Evolutionary conservation across 2,797 vertebrate genomes (phyloP), one percentile per base, ranked within the genome.

Genomic region (Discoglossus pictus): DNA sequence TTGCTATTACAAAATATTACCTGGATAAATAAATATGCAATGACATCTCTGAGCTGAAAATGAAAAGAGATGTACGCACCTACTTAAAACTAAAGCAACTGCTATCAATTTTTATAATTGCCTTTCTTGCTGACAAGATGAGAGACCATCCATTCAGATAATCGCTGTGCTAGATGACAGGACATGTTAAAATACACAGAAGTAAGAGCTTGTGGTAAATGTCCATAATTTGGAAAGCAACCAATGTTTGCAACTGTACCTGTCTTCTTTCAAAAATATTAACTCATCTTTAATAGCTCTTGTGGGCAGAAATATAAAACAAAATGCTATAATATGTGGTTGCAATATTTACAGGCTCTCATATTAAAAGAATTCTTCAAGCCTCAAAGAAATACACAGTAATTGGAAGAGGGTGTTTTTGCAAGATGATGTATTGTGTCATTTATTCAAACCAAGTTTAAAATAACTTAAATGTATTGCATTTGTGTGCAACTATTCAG

Each of bases 101-200:
- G 79, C 72, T 82, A 81, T 84, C 83, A 83, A 1, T 81, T 78
- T 73, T 73, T 76, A 76, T 80, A 82, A 83, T 80, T 74, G 56
- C 75, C 78, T 84, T 80, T 73, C 78, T 75, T 78, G 80, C 78
- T 83, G 81, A 82, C 82, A 84, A 43, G 71, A 82, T 80, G 79
- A 76, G 76, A 77, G 76, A 62, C 80, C 79, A 80, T 82, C 65
- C 1, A 6, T 76, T 76, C 80, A 62, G 63, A 77, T 83, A 81
- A 83, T 82, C 75, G 80, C 74, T 83, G 80, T 80, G 72, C 77
- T 74, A 80, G 79, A 72, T 81, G 82, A 80, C 1, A 0, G 76
- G 80, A 79, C 66, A 9, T 66, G 13, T 73, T 25, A 27, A 81
- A 75, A 75, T n/a, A 76, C 78, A 78, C 68, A 74, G 79, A 78